These are phyloP conservation scores for Timema cristinae DNA, from an alignment of 2,888 invertebrate species.

Conservation along the genomic window DNA sequence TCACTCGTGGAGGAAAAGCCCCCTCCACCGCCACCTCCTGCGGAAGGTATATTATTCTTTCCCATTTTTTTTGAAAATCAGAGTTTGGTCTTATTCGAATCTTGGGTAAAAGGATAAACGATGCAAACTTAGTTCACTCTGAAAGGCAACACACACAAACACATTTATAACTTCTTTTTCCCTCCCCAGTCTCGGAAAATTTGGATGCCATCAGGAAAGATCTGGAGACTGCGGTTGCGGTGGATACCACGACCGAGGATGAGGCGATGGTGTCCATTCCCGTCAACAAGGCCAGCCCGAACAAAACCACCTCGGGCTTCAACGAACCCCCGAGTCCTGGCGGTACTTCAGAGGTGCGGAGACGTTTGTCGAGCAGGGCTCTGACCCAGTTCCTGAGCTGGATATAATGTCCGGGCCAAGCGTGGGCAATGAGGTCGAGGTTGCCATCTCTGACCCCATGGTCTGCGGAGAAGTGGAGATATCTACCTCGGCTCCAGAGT, in stretches of 20 bases:
- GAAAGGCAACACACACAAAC: neutral
- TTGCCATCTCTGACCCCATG: slow-evolving; percentile 18
- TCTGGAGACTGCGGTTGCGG: slow-evolving; percentile 56
- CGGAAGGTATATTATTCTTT: neutral
- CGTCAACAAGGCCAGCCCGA: slow-evolving; percentile 31
- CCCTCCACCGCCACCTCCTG: neutral
- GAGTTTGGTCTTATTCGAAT: neutral
- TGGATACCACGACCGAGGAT: slow-evolving; percentile 58
- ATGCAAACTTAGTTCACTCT: neutral
- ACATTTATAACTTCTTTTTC: neutral
- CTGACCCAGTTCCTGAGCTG: neutral
- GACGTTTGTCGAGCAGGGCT: neutral
- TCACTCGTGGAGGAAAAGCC: too few species aligned
- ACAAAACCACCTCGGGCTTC: neutral
- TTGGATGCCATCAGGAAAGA: slow-evolving; percentile 57
- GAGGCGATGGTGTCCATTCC: slow-evolving; percentile 43
- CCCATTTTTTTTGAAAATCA: neutral
- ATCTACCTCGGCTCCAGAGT: neutral
- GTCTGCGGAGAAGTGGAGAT: slow-evolving; percentile 1
- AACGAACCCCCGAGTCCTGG: neutral
- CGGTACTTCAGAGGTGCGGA: slow-evolving; percentile 33
- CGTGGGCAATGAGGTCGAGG: slow-evolving; percentile 17
- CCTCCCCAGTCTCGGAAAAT: slow-evolving; percentile 43
- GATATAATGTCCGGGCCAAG: too few species aligned
- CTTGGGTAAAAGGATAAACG: too few species aligned